Base-by-base conservation (phyloP, 2,888 invertebrate species). In the Drosophila tanythrix region DNA sequence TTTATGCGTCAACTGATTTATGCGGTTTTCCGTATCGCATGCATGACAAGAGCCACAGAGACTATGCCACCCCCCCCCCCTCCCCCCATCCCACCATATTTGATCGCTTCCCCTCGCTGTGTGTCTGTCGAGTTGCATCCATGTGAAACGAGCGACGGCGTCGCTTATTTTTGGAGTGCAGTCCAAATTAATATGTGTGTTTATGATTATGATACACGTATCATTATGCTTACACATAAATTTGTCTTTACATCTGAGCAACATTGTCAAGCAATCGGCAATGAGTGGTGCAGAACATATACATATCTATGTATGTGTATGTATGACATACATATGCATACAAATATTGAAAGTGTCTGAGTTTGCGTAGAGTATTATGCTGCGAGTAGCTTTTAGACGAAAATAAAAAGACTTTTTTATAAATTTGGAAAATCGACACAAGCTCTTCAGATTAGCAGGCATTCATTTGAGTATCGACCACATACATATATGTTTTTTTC, bases 1-100 rank as follows among this genome's bases (percentile, higher is more conserved):
- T 88, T 88, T 90, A 90, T 88, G 90, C 87, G 90, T 83, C 87
- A 88, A 88, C 86, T 90, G 87, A 88, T 88, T 88, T 88, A 88
- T 90, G 87, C 80, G 82, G 81, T 75, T 82, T 82, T 71, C 74
- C 69, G 72, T 82, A 82, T 86, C 75, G 84, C 79, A 81, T 76
- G 84, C 85, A 80, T 82, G 84, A 82, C 76, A 81, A 75, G 68
- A 73, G 61, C 71, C 63, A 51, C 27, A 40, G 35, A 59, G 64
- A 21, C 35, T 56, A 40, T 3, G 33, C 25, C 33, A 43, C n/a
- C 35, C 60, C 43, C 33, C 21, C 35, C 21, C 21, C 21, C 1
- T 1, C 21, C 50, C 72, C 21, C 6, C 6, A 27, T 6, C 10
- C 27, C 10, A 55, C 10, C 50, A 27, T 60, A 59, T 51, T 51